Evolutionary conservation across 2,888 invertebrate genomes (phyloP).

Genomic region (Nudaria mundana): DNA sequence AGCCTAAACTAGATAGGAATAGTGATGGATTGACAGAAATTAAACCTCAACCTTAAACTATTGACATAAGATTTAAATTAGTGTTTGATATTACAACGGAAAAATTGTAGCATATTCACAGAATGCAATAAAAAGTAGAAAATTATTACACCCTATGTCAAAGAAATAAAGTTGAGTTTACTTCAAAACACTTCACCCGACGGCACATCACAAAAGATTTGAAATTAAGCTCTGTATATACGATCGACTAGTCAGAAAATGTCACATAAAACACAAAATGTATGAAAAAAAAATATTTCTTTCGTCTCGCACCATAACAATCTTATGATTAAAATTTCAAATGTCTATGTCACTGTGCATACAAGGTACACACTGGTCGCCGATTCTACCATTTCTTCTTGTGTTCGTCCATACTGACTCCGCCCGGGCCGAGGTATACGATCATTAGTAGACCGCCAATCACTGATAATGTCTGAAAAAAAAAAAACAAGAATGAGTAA

Average conservation of each 20-base stretch:
- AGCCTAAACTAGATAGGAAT: too few relatives aligned
- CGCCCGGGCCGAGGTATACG: slow-evolving; percentile 98
- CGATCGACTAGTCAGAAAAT: slow-evolving; percentile 40
- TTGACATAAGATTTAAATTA: too few relatives aligned
- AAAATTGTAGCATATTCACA: too few relatives aligned
- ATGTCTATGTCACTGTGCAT: slow-evolving; percentile 39
- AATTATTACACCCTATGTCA: not conserved
- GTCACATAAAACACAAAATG: slow-evolving; percentile 33
- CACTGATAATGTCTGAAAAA: slow-evolving; percentile 97
- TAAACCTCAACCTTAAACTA: too few relatives aligned
- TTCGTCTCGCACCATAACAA: slow-evolving; percentile 37
- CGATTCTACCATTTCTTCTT: slow-evolving; percentile 96
- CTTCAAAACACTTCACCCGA: not conserved
- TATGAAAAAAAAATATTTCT: slow-evolving; percentile 23
- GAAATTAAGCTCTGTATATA: slow-evolving; percentile 33
- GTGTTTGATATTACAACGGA: too few relatives aligned
- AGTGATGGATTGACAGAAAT: too few relatives aligned
- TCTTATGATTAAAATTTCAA: slow-evolving; percentile 37
- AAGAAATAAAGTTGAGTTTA: slow-evolving; percentile 1
- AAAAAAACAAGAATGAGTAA: too few relatives aligned
- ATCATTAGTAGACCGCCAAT: slow-evolving; percentile 99
- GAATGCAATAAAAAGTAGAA: too few relatives aligned
- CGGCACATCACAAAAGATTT: slow-evolving; percentile 17
- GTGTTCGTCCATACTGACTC: slow-evolving; percentile 99
- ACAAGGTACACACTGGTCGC: slow-evolving; percentile 30